phyloP scores from a whole-genome alignment of 2,797 vertebrate genomes.

The Momotus momota region DNA sequence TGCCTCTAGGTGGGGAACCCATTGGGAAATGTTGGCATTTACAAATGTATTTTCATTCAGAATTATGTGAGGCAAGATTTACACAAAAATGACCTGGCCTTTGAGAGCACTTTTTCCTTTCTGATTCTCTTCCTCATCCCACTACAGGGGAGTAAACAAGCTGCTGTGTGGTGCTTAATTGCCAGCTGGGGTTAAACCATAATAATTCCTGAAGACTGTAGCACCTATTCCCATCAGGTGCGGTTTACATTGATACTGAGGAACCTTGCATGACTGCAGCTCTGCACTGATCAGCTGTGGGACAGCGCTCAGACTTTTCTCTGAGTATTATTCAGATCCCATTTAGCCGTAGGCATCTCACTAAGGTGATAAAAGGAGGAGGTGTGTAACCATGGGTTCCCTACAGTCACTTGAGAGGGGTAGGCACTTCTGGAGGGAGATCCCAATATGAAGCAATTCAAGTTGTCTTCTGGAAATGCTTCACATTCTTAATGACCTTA shows the following conservation, averaged over 20 bases:
- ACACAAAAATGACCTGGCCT: background rate
- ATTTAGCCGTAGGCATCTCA: background rate
- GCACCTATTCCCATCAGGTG: background rate
- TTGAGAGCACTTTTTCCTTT: background rate
- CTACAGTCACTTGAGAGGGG: background rate
- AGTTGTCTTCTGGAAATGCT: background rate
- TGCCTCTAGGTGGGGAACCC: background rate
- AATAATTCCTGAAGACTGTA: background rate
- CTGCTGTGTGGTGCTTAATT: background rate
- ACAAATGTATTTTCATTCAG: slow-evolving; percentile 50
- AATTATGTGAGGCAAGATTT: background rate
- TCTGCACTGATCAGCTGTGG: background rate
- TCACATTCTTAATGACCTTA: background rate
- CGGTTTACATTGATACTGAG: background rate
- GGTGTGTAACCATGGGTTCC: background rate
- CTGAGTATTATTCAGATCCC: background rate
- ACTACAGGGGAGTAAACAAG: fast-evolving
- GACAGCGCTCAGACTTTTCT: background rate
- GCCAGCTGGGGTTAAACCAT: background rate
- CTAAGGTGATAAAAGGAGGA: background rate
- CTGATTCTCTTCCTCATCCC: background rate
- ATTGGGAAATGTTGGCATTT: slow-evolving; percentile 38
- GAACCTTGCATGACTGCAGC: background rate
- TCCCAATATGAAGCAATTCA: background rate
- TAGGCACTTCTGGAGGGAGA: background rate